Base-by-base conservation (phyloP, 2,888 invertebrate genomes). In the Limnephilus rhombicus region DNA sequence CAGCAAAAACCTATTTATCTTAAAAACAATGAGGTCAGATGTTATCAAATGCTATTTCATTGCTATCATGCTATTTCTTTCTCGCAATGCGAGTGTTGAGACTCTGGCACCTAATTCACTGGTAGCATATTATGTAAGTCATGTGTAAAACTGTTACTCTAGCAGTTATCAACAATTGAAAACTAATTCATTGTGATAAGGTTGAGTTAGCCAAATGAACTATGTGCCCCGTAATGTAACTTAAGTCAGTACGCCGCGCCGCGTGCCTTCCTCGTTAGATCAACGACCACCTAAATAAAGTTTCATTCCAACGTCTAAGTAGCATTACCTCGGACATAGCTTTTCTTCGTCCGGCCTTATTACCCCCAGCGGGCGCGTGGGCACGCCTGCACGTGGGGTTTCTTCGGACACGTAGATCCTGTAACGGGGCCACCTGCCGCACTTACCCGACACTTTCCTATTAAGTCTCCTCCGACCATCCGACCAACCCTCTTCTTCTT, bases 351-450 rank as follows among this genome's bases (percentile, higher is more conserved):
- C 37, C 12, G 80, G 80, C 80, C 18, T 89, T 41, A 34, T 80
- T 80, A n/a, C 41, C 80, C 80, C 41, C 24, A 37, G 80, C 18
- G 89, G 89, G 87, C 49, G 24, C 37, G 80, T 31, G 92, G 91
- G 91, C 68, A 37, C 45, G 82, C 68, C 37, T 83, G 87, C 93
- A 93, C 93, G 93, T 93, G 91, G 92, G 88, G 83, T 41, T 88
- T 80, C 80, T 87, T 89, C 86, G 85, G 89, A 88, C 93, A 93
- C 93, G 92, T 92, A 90, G 83, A 49, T 81, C 91, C 89, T 88
- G 88, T 83, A 90, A 86, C 91, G 85, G 91, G 80, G 92, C 91
- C 93, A 93, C 91, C 93, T 93, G 93, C 89, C 92, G 90, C 90
- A 91, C 87, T 85, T 87, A 45, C 90, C 68, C 68, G 90, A 68